A percentile compares a stretch with the other conserved stretches of the same genome.
Evolutionary conservation across 2,797 vertebrate species (phyloP).

Genomic region (Pagetopsis macropterus): DNA sequence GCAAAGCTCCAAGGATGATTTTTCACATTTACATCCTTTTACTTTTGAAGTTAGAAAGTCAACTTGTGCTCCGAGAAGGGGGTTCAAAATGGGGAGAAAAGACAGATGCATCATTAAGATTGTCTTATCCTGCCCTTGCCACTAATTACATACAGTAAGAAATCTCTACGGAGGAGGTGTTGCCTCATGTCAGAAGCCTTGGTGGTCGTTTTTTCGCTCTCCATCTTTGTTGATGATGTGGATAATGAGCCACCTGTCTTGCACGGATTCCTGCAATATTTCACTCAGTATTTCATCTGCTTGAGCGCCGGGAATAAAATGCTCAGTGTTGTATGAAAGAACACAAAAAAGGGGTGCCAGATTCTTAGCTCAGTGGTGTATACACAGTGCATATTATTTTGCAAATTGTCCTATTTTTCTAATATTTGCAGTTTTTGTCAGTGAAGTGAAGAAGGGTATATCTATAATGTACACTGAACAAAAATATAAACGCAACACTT

Average conservation of each 20-base stretch:
- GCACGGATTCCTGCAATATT: slow-evolving; percentile 57
- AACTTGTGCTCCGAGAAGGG: slow-evolving; percentile 6
- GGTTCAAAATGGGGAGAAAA: slow-evolving; percentile 25
- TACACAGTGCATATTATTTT: slow-evolving; percentile 27
- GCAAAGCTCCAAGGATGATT: slow-evolving; percentile 27
- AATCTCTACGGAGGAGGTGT: slow-evolving; percentile 67
- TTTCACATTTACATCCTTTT: slow-evolving; percentile 29
- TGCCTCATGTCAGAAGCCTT: slow-evolving; percentile 58
- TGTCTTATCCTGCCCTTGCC: slow-evolving; percentile 48
- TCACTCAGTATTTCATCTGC: slow-evolving; percentile 63
- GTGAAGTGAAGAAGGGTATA: slow-evolving; percentile 2
- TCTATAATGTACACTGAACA: not conserved
- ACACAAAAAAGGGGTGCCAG: slow-evolving; percentile 30
- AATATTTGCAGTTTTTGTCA: slow-evolving; percentile 16
- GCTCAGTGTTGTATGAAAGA: slow-evolving; percentile 40
- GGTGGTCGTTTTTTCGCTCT: slow-evolving; percentile 53
- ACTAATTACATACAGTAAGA: slow-evolving; percentile 67
- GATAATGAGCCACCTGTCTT: slow-evolving; percentile 82
- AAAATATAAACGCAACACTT: too few relatives aligned
- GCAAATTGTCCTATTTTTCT: slow-evolving; percentile 32
- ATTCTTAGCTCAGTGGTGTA: slow-evolving; percentile 40
- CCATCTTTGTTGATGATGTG: slow-evolving; percentile 67
- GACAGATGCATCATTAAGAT: slow-evolving; percentile 66
- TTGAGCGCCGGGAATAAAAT: slow-evolving; percentile 50
- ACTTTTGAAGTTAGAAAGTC: slow-evolving; percentile 15